phyloP scores from a whole-genome alignment of 2,888 invertebrate genomes.

The Parnassius mnemosyne region DNA sequence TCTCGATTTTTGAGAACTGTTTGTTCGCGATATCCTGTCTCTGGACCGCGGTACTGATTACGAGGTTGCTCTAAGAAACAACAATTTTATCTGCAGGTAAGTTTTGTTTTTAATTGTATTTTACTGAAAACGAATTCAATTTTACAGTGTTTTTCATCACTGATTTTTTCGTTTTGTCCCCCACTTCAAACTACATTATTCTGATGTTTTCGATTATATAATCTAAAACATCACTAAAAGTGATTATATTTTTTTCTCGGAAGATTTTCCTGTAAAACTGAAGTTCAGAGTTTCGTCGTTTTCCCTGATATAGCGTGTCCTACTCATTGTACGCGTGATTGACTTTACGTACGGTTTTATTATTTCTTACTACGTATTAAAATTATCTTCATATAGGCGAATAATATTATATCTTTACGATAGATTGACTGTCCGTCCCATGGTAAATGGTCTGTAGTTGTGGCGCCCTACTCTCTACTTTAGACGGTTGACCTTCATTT shows the following conservation, averaged over 20 bases:
- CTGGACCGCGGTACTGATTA: slow-evolving; percentile 32
- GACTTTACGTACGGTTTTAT: background rate
- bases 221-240: no score
- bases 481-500: slow-evolving; percentile 37
- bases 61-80: slow-evolving; percentile 19
- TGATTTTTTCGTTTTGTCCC: no score
- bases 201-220: no score
- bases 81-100: slow-evolving; percentile 34
- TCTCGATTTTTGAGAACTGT: slow-evolving; percentile 40
- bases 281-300: background rate
- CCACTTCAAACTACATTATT: no score
- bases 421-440: background rate
- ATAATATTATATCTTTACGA: background rate
- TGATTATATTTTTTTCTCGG: background rate
- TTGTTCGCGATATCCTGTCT: slow-evolving; percentile 36
- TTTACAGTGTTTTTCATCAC: background rate
- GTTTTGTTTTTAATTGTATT: slow-evolving; percentile 32
- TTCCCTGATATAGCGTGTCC: slow-evolving; percentile 9
- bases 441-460: background rate
- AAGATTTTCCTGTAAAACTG: background rate
- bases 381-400: background rate
- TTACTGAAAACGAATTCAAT: slow-evolving; percentile 1
- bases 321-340: slow-evolving; percentile 6
- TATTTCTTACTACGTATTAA: background rate
- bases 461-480: slow-evolving; percentile 34